phyloP scores from a whole-genome alignment of 2,797 vertebrate species.

The Octomys mimax region DNA sequence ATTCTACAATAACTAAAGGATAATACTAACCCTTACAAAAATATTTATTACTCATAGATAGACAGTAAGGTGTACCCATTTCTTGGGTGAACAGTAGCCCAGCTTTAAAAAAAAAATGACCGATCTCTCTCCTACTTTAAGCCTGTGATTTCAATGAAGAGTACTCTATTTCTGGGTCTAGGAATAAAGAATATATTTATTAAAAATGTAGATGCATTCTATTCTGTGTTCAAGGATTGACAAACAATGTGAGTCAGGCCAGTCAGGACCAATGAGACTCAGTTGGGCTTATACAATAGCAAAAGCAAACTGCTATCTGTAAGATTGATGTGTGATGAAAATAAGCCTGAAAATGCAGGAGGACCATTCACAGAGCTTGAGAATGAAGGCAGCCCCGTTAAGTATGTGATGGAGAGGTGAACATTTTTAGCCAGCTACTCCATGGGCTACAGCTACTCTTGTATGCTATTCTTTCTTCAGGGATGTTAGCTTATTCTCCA shows the following conservation, averaged over 20 bases:
- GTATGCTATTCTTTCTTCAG: neutral
- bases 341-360: neutral
- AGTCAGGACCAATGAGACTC: neutral
- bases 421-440: neutral
- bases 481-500: neutral
- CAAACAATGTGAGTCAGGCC: neutral
- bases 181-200: neutral
- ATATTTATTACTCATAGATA: neutral
- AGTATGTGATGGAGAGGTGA: neutral
- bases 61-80: neutral
- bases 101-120: neutral
- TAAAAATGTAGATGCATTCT: conserved; percentile 52
- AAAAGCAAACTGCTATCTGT: neutral
- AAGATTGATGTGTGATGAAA: neutral
- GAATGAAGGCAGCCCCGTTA: neutral
- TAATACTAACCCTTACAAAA: neutral
- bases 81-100: conserved; percentile 51
- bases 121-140: neutral
- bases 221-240: neutral
- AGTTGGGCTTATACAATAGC: neutral
- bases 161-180: neutral
- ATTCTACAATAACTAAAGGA: too few species aligned
- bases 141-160: conserved; percentile 42
- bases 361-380: neutral
- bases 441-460: neutral